Base-by-base conservation (phyloP, 2,113 vertebrate genomes). In the Ptychochromis oligacanthus region DNA sequence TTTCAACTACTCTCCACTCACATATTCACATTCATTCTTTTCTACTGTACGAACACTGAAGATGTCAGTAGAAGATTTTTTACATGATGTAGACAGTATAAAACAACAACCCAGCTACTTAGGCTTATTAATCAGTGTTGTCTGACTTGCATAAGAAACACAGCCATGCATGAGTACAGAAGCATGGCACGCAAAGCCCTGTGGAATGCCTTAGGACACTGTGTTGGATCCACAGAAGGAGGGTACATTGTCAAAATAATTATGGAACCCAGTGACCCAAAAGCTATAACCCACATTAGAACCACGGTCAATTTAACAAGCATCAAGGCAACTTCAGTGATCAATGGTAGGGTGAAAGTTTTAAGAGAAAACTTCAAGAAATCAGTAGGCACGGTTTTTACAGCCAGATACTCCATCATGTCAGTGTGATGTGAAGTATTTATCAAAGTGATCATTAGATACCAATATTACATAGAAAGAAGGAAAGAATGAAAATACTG, bases 151-250 rank as follows among this genome's bases (percentile, higher is more conserved):
- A 26, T 46, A 15, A 67, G 22, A 46, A 67, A 26, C 40, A 65
- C 46, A 49, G 43, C 43, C 13, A 15, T 46, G 43, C 43, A 46
- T 14, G 43, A 4, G 43, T 46, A 15, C 22, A 3, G 36, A 22
- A 4, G 5, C n/a, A 64, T 38, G 61, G 22, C 61, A 4, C 2
- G 0, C 34, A 38, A 62, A 64, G 0, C 2, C 20, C 34, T 7
- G 8, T 64, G 11, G 20, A 64, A 64, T 22, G 34, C 38, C 38
- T 40, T 9, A 22, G 4, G 61, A 22, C 34, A 64, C 61, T 20
- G n/a, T 0, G 12, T 22, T 40, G 3, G 8, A 36, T 36, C 4
- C 36, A 36, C 36, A 36, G 36, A 8, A 36, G 61, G 34, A 38
- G 20, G 20, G 20, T 62, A 38, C 36, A 1, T 38, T 64, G 60